These are phyloP conservation scores for Tridacna gigas DNA, from an alignment of 2,888 invertebrate genomes.

Conservation along the genomic window DNA sequence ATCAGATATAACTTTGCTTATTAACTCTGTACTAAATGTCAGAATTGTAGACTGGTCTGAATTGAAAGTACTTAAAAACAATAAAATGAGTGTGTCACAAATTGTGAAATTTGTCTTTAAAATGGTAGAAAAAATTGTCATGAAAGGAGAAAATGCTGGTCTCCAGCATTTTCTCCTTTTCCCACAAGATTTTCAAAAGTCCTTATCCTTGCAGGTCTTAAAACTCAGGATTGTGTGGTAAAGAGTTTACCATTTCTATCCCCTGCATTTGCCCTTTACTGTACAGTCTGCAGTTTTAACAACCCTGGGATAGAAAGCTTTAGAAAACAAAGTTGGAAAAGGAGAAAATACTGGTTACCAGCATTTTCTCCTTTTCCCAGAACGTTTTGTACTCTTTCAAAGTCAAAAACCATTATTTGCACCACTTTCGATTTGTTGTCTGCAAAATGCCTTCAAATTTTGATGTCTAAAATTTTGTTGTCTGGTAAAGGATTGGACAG, in stretches of 20 bases:
- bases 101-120: no score
- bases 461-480: neutral
- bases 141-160: conserved; percentile 8
- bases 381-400: neutral
- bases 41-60: no score
- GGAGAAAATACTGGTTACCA: neutral
- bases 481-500: no score
- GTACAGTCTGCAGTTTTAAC: neutral
- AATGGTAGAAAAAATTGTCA: neutral
- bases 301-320: no score
- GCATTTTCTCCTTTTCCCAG: neutral
- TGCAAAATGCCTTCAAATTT: neutral
- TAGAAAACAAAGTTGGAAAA: neutral
- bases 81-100: no score
- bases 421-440: neutral
- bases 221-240: no score
- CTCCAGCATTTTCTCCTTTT: neutral
- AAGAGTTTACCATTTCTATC: neutral
- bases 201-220: no score
- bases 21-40: no score
- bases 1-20: no score
- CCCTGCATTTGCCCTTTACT: neutral
- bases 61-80: no score
- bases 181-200: neutral
- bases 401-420: neutral